phyloP scores from a whole-genome alignment of 2,113 vertebrate genomes.

The Gobio gobio region DNA sequence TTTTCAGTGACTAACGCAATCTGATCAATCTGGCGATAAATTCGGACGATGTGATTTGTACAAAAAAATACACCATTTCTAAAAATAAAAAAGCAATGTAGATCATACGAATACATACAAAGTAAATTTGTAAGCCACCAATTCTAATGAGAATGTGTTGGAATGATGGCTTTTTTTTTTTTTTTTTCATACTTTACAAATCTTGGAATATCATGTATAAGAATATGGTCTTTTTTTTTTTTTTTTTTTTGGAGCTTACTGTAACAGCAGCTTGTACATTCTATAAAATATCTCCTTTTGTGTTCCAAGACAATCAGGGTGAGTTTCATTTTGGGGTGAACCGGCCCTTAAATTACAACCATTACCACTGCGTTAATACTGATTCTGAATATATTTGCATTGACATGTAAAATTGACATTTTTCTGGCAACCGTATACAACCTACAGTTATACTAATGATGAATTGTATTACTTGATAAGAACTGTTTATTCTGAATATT shows the following conservation, averaged over 20 bases:
- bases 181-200: neutral
- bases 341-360: neutral
- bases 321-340: neutral
- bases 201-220: neutral
- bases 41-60: neutral
- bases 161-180: neutral
- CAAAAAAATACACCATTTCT: too few species aligned
- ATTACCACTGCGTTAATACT: neutral
- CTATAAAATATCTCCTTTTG: constrained; percentile 2
- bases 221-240: too few species aligned
- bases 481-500: neutral
- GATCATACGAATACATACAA: too few species aligned
- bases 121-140: neutral
- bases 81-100: too few species aligned
- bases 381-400: neutral
- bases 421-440: neutral
- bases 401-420: neutral
- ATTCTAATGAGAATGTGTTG: neutral
- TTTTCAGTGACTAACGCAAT: neutral
- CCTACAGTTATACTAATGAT: neutral
- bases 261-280: neutral
- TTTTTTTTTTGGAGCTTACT: neutral
- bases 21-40: neutral
- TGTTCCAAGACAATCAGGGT: neutral
- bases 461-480: neutral